These are phyloP conservation scores for Heterodera carotae DNA, from an alignment of 1,140 invertebrate species.

Conservation along the genomic window DNA sequence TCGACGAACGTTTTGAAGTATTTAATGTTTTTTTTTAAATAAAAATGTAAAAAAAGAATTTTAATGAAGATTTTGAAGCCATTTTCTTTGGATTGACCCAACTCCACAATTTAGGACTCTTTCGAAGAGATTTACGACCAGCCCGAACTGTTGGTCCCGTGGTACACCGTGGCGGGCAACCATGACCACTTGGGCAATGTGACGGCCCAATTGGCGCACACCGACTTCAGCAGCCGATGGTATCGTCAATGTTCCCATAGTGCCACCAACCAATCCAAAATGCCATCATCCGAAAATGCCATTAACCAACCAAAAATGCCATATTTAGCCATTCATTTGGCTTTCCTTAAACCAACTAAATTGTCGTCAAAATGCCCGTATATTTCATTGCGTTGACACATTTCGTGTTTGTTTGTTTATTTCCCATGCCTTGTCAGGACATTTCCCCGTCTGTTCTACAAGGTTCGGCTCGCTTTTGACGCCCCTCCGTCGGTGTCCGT, in stretches of 20 bases:
- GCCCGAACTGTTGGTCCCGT: constrained; percentile 47
- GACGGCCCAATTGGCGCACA: constrained; percentile 66
- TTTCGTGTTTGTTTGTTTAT: no score
- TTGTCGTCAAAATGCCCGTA: no score
- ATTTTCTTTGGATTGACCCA: no score
- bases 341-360: constrained; percentile 9
- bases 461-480: constrained; percentile 38
- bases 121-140: constrained; percentile 50
- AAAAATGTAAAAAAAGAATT: constrained; percentile 2
- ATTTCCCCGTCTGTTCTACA: constrained; percentile 54
- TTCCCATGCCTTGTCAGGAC: constrained; percentile 50
- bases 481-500: not conserved
- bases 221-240: constrained; percentile 67
- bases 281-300: no score
- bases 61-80: not conserved
- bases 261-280: no score
- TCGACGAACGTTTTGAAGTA: constrained; percentile 50
- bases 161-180: constrained; percentile 69
- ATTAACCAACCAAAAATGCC: not conserved
- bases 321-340: not conserved
- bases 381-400: no score
- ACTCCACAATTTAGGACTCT: constrained; percentile 40
- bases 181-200: constrained; percentile 69
- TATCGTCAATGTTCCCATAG: no score
- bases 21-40: constrained; percentile 9